phyloP scores from a whole-genome alignment of 2,888 invertebrate species.

The Drosophila suboccidentalis region DNA sequence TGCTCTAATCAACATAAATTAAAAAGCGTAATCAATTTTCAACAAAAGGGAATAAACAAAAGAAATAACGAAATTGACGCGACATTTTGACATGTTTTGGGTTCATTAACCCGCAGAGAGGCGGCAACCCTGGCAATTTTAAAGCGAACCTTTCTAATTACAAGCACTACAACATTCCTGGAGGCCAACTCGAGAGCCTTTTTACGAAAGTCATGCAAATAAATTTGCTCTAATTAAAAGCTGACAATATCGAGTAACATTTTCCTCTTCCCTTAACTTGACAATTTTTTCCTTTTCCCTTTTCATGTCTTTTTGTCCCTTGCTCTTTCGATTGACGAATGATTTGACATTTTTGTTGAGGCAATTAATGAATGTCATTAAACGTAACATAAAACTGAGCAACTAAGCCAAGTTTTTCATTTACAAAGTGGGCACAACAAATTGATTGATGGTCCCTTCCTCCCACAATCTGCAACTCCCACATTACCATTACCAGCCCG shows the following conservation, averaged over 20 bases:
- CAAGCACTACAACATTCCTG: constrained; percentile 25
- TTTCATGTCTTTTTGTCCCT: constrained; percentile 6
- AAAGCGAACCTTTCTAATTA: constrained; percentile 53
- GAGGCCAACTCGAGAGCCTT: constrained; percentile 33
- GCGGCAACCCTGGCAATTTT: constrained; percentile 17
- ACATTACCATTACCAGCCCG: too few species aligned
- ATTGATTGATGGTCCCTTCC: constrained; percentile 62
- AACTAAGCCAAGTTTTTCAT: constrained; percentile 61
- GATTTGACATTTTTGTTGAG: constrained; percentile 61
- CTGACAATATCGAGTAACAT: constrained; percentile 60
- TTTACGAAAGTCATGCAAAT: constrained; percentile 67
- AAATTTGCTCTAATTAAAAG: constrained; percentile 69
- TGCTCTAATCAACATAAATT: constrained; percentile 54
- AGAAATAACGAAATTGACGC: constrained; percentile 30
- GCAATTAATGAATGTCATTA: constrained; percentile 72
- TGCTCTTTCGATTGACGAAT: constrained; percentile 53
- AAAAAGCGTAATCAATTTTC: constrained; percentile 46
- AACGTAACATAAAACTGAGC: constrained; percentile 56
- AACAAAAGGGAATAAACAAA: constrained; percentile 3
- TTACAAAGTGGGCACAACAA: constrained; percentile 56
- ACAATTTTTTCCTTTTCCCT: neutral
- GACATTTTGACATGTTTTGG: constrained; percentile 61
- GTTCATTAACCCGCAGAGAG: constrained; percentile 55
- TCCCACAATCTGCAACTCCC: neutral
- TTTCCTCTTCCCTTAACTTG: constrained; percentile 1